phyloP scores from a whole-genome alignment of 1,140 invertebrate species.

The Solenopsis fugax region DNA sequence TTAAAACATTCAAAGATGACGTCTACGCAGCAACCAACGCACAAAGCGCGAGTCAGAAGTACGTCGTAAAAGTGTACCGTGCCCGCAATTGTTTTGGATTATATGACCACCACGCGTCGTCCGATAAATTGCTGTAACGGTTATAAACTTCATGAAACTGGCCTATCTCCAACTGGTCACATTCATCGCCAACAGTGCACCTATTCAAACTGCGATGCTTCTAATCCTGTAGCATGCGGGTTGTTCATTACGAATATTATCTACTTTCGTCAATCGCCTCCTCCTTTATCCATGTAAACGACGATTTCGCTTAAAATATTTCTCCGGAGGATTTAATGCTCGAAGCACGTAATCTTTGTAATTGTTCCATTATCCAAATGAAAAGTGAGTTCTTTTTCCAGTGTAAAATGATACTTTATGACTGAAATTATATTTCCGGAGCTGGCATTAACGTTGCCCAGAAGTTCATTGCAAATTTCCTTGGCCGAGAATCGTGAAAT shows the following conservation, averaged over 20 bases:
- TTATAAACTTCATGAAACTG: slow-evolving; percentile 45
- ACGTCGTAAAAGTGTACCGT: slow-evolving; percentile 15
- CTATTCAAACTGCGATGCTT: neutral
- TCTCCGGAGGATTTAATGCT: neutral
- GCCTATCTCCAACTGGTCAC: neutral
- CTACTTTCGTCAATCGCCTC: neutral
- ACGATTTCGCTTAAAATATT: slow-evolving; percentile 9
- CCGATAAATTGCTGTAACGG: slow-evolving; percentile 33
- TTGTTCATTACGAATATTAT: slow-evolving; percentile 8
- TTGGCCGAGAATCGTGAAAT: slow-evolving; percentile 1
- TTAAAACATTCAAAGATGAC: neutral
- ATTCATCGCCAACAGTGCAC: slow-evolving; percentile 11
- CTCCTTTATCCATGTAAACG: neutral
- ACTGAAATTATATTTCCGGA: neutral
- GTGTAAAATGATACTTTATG: neutral
- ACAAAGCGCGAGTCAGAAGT: neutral
- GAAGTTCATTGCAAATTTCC: neutral
- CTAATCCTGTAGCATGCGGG: slow-evolving; percentile 21
- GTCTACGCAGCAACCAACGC: neutral
- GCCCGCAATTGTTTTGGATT: slow-evolving; percentile 38
- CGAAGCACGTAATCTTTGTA: neutral
- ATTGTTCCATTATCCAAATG: slow-evolving; percentile 46
- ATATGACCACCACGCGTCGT: slow-evolving; percentile 5
- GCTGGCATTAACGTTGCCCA: neutral
- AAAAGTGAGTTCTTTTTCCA: slow-evolving; percentile 9